A percentile compares a stretch with the other conserved stretches of the same genome.
Conservation (phyloP, 2,113 vertebrate genomes). For the Rhabdornis inornatus region DNA sequence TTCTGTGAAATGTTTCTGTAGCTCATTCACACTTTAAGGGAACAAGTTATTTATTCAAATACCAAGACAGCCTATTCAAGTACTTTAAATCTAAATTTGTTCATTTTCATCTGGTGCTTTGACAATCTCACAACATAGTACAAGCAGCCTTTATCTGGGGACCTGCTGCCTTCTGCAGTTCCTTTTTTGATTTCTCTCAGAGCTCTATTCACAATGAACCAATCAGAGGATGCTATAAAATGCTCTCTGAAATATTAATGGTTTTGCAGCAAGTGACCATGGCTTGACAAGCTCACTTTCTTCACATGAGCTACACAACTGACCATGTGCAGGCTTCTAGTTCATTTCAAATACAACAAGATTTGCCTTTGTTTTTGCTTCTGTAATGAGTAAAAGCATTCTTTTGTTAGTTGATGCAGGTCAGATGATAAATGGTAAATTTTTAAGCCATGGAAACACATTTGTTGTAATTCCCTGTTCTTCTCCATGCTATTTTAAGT, state of each 20-base stretch:
- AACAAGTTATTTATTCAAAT: slow-evolving; percentile 64
- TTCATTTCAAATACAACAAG: neutral
- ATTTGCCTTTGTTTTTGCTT: neutral
- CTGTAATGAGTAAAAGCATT: neutral
- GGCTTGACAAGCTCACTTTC: neutral
- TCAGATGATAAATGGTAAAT: neutral
- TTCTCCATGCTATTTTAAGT: neutral
- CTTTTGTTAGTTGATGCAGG: neutral
- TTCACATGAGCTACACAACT: neutral
- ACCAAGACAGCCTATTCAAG: slow-evolving; percentile 56
- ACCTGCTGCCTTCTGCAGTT: neutral
- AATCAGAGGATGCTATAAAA: slow-evolving; percentile 28
- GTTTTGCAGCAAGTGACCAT: slow-evolving; percentile 27
- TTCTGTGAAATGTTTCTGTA: slow-evolving; percentile 64
- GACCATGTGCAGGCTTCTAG: neutral
- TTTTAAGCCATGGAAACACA: neutral
- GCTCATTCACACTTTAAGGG: slow-evolving; percentile 56
- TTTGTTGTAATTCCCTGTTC: neutral
- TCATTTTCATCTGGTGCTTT: slow-evolving; percentile 57
- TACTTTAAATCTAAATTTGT: slow-evolving; percentile 65
- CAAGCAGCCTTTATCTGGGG: slow-evolving; percentile 17
- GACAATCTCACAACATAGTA: slow-evolving; percentile 36
- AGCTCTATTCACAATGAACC: neutral
- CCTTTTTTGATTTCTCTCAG: neutral
- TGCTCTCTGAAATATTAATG: slow-evolving; percentile 44